Evolutionary conservation across 1,140 invertebrate genomes (phyloP).

Genomic region (Drosophila quadrilineata): DNA sequence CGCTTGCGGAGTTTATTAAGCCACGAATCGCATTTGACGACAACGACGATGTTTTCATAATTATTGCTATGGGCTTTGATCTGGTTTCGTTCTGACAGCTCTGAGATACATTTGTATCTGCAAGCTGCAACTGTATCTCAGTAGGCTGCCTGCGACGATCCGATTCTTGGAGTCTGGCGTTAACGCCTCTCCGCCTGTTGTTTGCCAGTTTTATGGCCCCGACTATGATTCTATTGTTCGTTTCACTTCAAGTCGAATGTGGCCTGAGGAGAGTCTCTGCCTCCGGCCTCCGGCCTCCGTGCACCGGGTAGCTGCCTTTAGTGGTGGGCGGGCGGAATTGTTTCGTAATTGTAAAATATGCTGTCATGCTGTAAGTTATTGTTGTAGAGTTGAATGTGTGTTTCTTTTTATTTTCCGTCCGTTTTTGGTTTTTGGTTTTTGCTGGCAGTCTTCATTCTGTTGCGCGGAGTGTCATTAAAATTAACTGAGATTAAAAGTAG

Average conservation of each 20-base stretch:
- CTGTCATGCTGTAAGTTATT: conserved; percentile 66
- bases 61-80: conserved; percentile 74
- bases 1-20: conserved; percentile 69
- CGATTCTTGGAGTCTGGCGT: conserved; percentile 48
- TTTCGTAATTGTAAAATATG: conserved; percentile 79
- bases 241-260: conserved; percentile 48
- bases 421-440: conserved; percentile 36
- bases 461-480: too few relatives aligned
- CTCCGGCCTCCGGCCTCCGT: too few relatives aligned
- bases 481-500: neutral
- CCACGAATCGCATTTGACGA: conserved; percentile 63
- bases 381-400: too few relatives aligned
- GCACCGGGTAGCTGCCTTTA: conserved; percentile 2
- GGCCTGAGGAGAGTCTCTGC: conserved; percentile 41
- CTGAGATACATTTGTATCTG: conserved; percentile 4
- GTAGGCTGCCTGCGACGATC: conserved; percentile 43
- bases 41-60: conserved; percentile 59
- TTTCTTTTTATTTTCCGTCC: too few relatives aligned
- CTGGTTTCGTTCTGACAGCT: conserved; percentile 64
- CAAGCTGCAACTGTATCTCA: conserved; percentile 7
- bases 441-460: too few relatives aligned
- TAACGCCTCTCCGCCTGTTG: conserved; percentile 66
- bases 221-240: conserved; percentile 47
- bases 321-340: conserved; percentile 57
- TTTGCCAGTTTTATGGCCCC: too few relatives aligned